Percentiles rank a stretch among this genome's conserved stretches.
These are phyloP conservation scores for Ennomos erosarius DNA, from an alignment of 2,888 invertebrate species.

Conservation along the genomic window DNA sequence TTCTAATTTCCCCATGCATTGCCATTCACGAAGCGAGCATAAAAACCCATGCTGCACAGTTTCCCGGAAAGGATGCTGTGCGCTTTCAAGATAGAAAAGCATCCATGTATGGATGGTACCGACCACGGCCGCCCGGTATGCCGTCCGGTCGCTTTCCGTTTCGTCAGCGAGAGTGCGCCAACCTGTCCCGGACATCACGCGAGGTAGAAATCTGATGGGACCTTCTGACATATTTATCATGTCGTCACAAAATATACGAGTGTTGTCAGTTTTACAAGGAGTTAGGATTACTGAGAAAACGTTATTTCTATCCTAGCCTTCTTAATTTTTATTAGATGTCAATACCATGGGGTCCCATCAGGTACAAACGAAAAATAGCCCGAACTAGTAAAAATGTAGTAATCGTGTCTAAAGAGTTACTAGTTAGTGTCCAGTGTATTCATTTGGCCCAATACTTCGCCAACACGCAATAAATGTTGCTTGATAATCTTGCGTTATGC, in stretches of 20 bases:
- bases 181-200: slow-evolving; percentile 37
- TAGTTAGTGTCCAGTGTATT: too few species aligned
- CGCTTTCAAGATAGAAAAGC: slow-evolving; percentile 25
- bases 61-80: slow-evolving; percentile 26
- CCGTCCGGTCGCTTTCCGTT: slow-evolving; percentile 57
- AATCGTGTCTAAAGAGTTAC: too few species aligned
- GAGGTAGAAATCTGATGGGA: slow-evolving; percentile 27
- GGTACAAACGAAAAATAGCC: too few species aligned
- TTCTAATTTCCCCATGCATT: background rate
- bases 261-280: background rate
- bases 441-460: too few species aligned
- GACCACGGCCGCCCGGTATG: slow-evolving; percentile 35
- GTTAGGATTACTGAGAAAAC: too few species aligned
- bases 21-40: slow-evolving; percentile 6
- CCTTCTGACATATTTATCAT: slow-evolving; percentile 1
- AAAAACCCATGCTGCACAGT: slow-evolving; percentile 13
- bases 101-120: slow-evolving; percentile 4
- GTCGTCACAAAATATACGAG: background rate
- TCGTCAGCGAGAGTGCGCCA: slow-evolving; percentile 55
- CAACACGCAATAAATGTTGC: too few species aligned
- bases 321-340: too few species aligned
- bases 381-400: too few species aligned
- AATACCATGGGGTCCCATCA: too few species aligned
- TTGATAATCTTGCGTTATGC: too few species aligned
- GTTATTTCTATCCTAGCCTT: too few species aligned